Conservation (phyloP, 2,797 vertebrate species). For the Sorex maritimensis region DNA sequence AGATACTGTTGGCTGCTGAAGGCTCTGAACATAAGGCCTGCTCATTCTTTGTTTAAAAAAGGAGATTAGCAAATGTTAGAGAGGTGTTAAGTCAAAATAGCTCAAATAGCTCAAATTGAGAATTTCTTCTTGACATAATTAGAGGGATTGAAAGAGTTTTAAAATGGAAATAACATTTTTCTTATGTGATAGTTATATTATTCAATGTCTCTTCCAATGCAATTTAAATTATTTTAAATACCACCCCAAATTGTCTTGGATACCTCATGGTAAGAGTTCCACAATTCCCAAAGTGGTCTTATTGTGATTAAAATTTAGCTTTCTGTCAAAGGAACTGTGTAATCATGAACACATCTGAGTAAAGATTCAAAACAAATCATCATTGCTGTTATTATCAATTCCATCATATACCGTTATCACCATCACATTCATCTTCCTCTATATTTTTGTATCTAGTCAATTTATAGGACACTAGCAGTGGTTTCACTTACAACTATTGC, state of each 20-base stretch:
- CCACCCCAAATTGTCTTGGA: slow-evolving; percentile 25
- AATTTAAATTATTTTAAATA: slow-evolving; percentile 71
- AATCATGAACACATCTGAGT: slow-evolving; percentile 11
- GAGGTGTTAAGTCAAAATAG: slow-evolving; percentile 85
- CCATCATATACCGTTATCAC: neutral
- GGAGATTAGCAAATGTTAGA: slow-evolving; percentile 84
- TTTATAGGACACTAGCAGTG: neutral
- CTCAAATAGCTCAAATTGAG: slow-evolving; percentile 83
- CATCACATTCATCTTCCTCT: neutral
- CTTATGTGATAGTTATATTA: slow-evolving; percentile 56
- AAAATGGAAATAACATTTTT: slow-evolving; percentile 76
- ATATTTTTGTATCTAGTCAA: neutral
- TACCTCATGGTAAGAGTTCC: slow-evolving; percentile 45
- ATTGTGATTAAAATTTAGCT: slow-evolving; percentile 64
- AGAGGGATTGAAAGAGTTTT: slow-evolving; percentile 72
- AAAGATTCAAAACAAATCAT: neutral
- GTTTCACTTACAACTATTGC: neutral
- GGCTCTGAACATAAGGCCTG: slow-evolving; percentile 79
- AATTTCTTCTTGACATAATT: slow-evolving; percentile 83
- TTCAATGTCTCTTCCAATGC: slow-evolving; percentile 64
- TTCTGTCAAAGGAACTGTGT: slow-evolving; percentile 34
- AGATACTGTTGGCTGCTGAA: slow-evolving; percentile 68
- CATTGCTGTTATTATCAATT: neutral
- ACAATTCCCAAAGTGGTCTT: slow-evolving; percentile 55
- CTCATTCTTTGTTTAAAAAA: slow-evolving; percentile 82